Conservation (phyloP, 1,140 invertebrate genomes). For the Penaeus vannamei region DNA sequence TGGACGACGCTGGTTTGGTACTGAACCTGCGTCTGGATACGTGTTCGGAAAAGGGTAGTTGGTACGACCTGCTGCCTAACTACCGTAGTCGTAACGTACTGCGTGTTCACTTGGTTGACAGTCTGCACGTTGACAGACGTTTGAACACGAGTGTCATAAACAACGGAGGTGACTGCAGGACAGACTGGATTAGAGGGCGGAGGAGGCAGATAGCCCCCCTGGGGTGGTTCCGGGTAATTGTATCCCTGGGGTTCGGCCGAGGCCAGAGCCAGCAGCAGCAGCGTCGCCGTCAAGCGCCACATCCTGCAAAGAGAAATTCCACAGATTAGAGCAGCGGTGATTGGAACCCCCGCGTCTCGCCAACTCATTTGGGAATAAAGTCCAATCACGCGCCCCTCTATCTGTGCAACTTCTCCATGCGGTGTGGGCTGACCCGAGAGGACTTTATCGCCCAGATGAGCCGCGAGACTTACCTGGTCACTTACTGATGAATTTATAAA, state of each 20-base stretch:
- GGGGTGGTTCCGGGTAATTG: not conserved
- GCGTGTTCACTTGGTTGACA: slow-evolving; percentile 44
- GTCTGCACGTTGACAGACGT: slow-evolving; percentile 47
- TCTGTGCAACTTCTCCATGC: slow-evolving; percentile 61
- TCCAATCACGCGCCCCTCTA: slow-evolving; percentile 62
- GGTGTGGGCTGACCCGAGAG: slow-evolving; percentile 45
- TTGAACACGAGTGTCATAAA: slow-evolving; percentile 42
- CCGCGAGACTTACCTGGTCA: slow-evolving; percentile 39
- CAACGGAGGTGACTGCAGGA: slow-evolving; percentile 41
- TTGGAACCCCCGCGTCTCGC: slow-evolving; percentile 63
- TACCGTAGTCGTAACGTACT: slow-evolving; percentile 49
- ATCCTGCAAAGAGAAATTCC: slow-evolving; percentile 64
- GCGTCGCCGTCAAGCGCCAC: slow-evolving; percentile 59
- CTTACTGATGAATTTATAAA: too few species aligned
- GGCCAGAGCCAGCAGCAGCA: slow-evolving; percentile 48
- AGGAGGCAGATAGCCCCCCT: slow-evolving; percentile 53
- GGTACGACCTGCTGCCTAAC: slow-evolving; percentile 42
- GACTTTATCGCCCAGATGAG: slow-evolving; percentile 66
- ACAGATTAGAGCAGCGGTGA: slow-evolving; percentile 65
- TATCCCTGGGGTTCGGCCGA: slow-evolving; percentile 10
- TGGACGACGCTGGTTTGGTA: slow-evolving; percentile 57
- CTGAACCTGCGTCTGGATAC: slow-evolving; percentile 39
- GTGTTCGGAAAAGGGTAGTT: slow-evolving; percentile 40
- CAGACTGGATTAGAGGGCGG: not conserved
- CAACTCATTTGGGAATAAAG: slow-evolving; percentile 66